These are phyloP conservation scores for Catamblyrhynchus diadema DNA, from an alignment of 2,797 vertebrate species.

Conservation along the genomic window DNA sequence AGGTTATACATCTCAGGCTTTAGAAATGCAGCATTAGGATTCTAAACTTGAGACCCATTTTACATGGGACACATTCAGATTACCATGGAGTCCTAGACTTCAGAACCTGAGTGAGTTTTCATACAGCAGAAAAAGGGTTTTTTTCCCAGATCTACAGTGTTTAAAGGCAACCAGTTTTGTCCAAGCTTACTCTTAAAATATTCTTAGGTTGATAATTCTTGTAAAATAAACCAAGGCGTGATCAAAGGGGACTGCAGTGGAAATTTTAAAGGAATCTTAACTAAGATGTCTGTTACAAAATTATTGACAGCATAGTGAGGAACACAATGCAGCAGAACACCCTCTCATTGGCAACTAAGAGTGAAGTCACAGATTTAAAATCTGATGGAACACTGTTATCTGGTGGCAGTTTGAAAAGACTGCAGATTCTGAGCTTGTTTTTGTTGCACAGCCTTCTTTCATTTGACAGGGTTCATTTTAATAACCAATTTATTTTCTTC, in stretches of 20 bases:
- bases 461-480: background rate
- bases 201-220: background rate
- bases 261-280: background rate
- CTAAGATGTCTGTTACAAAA: background rate
- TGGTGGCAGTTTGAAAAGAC: constrained; percentile 1
- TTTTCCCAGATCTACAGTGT: background rate
- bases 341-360: background rate
- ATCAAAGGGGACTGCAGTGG: background rate
- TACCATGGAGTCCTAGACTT: background rate
- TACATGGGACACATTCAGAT: background rate
- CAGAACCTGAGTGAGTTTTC: background rate
- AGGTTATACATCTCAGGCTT: background rate
- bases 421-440: background rate
- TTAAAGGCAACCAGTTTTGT: background rate
- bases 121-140: fast-evolving
- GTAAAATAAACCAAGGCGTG: background rate
- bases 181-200: background rate
- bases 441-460: background rate
- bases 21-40: background rate
- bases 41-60: background rate
- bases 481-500: background rate
- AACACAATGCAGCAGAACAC: background rate
- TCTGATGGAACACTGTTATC: constrained; percentile 39
- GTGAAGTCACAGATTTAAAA: background rate
- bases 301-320: fast-evolving